Evolutionary conservation across 2,113 vertebrate species (phyloP).

Genomic region (Sinocyclocheilus anshuiensis): DNA sequence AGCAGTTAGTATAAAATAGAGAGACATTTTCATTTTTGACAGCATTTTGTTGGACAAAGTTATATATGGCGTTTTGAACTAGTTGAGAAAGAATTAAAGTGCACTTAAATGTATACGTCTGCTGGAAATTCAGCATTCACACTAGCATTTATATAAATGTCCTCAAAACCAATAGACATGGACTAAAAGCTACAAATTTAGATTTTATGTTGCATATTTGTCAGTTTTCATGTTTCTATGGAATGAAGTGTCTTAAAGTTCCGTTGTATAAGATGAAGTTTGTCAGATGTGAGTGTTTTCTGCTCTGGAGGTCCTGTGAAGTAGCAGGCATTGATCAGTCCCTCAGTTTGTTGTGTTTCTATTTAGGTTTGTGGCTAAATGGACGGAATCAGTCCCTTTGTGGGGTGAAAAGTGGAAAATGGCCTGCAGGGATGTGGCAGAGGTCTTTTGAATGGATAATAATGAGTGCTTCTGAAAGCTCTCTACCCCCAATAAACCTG

Average conservation of each 20-base stretch:
- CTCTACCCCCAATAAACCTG: not conserved
- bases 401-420: slow-evolving; percentile 35
- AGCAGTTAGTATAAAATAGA: too few species aligned
- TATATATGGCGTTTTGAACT: too few species aligned
- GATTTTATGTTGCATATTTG: too few species aligned
- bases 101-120: too few species aligned
- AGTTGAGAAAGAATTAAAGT: too few species aligned
- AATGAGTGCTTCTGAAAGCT: slow-evolving; percentile 14
- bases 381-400: slow-evolving; percentile 24
- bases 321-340: not conserved
- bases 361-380: slow-evolving; percentile 6
- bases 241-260: too few species aligned
- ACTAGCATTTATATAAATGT: not conserved
- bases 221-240: too few species aligned
- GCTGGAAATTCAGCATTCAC: too few species aligned
- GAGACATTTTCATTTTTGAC: not conserved
- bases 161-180: not conserved
- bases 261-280: not conserved
- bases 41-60: not conserved
- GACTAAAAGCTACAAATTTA: not conserved
- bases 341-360: not conserved
- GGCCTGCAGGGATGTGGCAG: not conserved
- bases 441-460: slow-evolving; percentile 11
- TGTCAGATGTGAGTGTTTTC: not conserved
- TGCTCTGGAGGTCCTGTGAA: not conserved